Conservation (phyloP, 2,113 vertebrate genomes). For the Acanthochromis polyacanthus region DNA sequence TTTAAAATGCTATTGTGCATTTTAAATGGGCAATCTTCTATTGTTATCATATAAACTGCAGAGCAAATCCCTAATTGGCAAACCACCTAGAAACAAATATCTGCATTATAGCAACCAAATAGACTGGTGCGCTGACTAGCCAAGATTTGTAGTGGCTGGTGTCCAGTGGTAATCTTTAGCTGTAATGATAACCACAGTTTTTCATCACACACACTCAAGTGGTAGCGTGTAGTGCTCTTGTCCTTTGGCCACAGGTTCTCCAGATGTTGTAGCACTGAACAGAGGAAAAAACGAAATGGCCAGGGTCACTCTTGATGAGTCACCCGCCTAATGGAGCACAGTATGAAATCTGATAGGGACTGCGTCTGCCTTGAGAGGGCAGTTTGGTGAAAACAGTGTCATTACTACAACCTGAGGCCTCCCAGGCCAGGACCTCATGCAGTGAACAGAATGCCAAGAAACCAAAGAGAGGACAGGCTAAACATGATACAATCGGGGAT, state of each 20-base stretch:
- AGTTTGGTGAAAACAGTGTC: conserved; percentile 69
- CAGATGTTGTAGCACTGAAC: conserved; percentile 54
- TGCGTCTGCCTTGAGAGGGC: conserved; percentile 47
- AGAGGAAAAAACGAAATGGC: conserved; percentile 46
- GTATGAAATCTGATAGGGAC: conserved; percentile 64
- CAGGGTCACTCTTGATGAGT: conserved; percentile 62
- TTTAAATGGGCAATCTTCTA: background rate
- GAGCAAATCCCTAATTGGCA: background rate
- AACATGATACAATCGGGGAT: conserved; percentile 54
- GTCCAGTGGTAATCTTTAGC: background rate
- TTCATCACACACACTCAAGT: background rate
- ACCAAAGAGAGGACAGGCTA: conserved; percentile 14
- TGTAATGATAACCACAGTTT: conserved; percentile 10
- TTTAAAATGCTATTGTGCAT: too few species aligned
- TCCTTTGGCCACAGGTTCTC: conserved; percentile 43
- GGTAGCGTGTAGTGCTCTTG: background rate
- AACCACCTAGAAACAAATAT: background rate
- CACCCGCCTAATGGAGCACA: conserved; percentile 63
- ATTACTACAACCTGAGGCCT: conserved; percentile 70
- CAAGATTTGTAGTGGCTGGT: background rate
- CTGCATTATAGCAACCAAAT: background rate
- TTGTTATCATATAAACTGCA: background rate
- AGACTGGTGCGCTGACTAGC: background rate
- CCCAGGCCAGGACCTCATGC: conserved; percentile 65
- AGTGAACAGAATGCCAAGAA: conserved; percentile 48